phyloP scores from a whole-genome alignment of 1,140 invertebrate genomes.

The Drosophila albomicans region DNA sequence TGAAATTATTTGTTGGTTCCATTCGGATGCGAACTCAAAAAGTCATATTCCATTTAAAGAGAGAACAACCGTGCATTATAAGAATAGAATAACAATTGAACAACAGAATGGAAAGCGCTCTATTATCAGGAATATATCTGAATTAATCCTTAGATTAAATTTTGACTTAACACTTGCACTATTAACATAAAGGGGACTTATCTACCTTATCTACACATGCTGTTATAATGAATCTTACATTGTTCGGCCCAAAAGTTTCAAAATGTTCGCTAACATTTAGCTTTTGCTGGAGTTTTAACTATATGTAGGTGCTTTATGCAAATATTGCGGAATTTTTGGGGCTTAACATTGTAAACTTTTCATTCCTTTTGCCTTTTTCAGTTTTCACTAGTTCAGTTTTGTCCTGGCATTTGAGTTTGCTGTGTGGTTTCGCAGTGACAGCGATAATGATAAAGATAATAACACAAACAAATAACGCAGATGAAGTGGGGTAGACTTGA shows the following conservation, averaged over 20 bases:
- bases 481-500: too few relatives aligned
- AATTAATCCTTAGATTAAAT: too few relatives aligned
- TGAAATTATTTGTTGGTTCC: slow-evolving; percentile 43
- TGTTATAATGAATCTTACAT: background rate
- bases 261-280: background rate
- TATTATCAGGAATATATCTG: too few relatives aligned
- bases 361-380: slow-evolving; percentile 33
- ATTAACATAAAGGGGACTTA: too few relatives aligned
- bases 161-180: too few relatives aligned
- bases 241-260: slow-evolving; percentile 11
- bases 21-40: slow-evolving; percentile 24
- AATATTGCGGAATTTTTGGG: slow-evolving; percentile 61
- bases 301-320: slow-evolving; percentile 56
- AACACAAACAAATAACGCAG: slow-evolving; percentile 13
- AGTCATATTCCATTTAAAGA: background rate
- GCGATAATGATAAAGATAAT: slow-evolving; percentile 16
- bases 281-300: slow-evolving; percentile 34
- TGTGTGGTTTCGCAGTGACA: slow-evolving; percentile 28
- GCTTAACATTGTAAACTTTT: slow-evolving; percentile 51
- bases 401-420: slow-evolving; percentile 45
- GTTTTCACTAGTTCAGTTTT: slow-evolving; percentile 40
- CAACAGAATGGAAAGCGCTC: too few relatives aligned
- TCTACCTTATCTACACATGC: too few relatives aligned
- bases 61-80: background rate
- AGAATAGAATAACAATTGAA: too few relatives aligned